Percentiles rank a stretch among this genome's conserved stretches.
Conservation (phyloP, 2,797 vertebrate genomes). For the Coregonus suidteri region DNA sequence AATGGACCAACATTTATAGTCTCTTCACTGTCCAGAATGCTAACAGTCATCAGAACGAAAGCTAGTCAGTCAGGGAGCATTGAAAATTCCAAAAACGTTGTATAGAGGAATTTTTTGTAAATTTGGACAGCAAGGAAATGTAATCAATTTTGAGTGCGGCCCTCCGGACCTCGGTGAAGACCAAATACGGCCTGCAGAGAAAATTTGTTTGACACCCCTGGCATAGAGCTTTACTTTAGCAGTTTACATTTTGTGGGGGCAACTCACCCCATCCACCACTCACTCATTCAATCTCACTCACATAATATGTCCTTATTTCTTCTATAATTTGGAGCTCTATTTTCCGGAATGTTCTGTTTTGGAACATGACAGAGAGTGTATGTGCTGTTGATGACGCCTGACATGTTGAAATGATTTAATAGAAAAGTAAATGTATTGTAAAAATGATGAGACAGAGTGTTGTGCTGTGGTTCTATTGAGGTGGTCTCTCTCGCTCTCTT, state of each 20-base stretch:
- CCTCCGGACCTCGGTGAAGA: too few species aligned
- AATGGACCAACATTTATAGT: too few species aligned
- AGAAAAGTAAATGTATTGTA: conserved; percentile 54
- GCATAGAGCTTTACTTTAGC: not conserved
- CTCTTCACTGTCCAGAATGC: too few species aligned
- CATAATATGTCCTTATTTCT: conserved; percentile 15
- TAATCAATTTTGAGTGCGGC: too few species aligned
- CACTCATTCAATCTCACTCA: not conserved
- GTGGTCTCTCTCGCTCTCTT: conserved; percentile 36
- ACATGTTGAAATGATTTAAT: conserved; percentile 61
- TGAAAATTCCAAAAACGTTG: too few species aligned
- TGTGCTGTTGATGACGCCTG: conserved; percentile 38
- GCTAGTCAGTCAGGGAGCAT: too few species aligned
- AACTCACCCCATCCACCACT: not conserved
- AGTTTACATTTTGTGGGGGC: not conserved
- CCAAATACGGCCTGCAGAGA: not conserved
- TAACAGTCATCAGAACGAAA: too few species aligned
- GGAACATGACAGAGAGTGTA: conserved; percentile 11
- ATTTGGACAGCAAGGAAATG: too few species aligned
- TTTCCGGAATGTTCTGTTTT: conserved; percentile 38
- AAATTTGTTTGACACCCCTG: not conserved
- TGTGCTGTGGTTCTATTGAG: conserved; percentile 53
- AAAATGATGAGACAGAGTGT: conserved; percentile 55
- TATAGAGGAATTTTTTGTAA: too few species aligned
- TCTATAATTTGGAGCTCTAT: conserved; percentile 20